phyloP scores from a whole-genome alignment of 2,797 vertebrate species.

The Melanotaenia trifasciata region DNA sequence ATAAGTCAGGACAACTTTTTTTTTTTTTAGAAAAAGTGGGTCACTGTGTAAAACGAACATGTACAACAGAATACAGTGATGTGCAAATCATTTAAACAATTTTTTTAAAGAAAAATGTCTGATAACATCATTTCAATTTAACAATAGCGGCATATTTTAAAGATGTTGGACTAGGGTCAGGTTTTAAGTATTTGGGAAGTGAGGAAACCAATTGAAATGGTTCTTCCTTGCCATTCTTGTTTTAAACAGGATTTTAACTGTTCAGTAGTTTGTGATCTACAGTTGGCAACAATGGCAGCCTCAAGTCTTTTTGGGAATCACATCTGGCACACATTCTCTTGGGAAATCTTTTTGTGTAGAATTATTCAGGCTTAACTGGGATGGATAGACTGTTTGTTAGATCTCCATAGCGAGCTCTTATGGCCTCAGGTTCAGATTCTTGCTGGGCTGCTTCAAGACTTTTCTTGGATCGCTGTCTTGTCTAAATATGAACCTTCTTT shows the following conservation, averaged over 20 bases:
- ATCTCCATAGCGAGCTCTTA: not conserved
- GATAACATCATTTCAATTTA: not conserved
- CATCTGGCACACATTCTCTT: not conserved
- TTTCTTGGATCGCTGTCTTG: not conserved
- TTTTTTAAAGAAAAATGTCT: not conserved
- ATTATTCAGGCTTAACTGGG: not conserved
- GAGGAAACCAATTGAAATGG: no score
- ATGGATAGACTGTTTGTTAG: not conserved
- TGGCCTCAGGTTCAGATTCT: not conserved
- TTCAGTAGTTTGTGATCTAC: not conserved
- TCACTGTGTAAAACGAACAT: not conserved
- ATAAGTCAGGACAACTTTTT: not conserved
- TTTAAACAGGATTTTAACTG: not conserved
- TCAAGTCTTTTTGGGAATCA: no score
- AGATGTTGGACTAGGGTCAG: no score
- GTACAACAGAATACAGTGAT: not conserved
- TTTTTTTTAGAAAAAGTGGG: not conserved
- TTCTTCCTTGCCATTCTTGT: not conserved
- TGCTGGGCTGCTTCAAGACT: not conserved
- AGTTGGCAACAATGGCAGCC: no score
- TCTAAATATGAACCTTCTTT: no score
- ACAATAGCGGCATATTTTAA: no score
- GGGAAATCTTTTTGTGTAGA: not conserved
- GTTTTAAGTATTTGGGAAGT: no score
- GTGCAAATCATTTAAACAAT: not conserved